phyloP scores from a whole-genome alignment of 1,140 invertebrate genomes.

The honey bee (Apis mellifera) region Amel_HAv3.1 CM009943.2:4670501-4671000 shows the following conservation, averaged over 20 bases:
- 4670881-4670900: neutral
- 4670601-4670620: constrained; percentile 22
- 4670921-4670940: too few relatives aligned
- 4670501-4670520: neutral
- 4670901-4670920: neutral
- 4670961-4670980: too few relatives aligned
- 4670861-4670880: neutral
- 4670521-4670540: constrained; percentile 17
- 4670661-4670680: neutral
- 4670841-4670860: neutral
- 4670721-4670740: constrained; percentile 32
- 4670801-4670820: constrained; percentile 26
- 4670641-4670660: neutral
- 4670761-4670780: too few relatives aligned
- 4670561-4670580: constrained; percentile 53
- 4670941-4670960: too few relatives aligned
- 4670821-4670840: neutral
- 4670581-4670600: constrained; percentile 55
- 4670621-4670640: constrained; percentile 7
- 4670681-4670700: neutral
- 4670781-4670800: constrained; percentile 10
- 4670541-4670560: constrained; percentile 44
- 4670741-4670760: neutral
- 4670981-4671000: too few relatives aligned
- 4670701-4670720: constrained; percentile 32